These are phyloP conservation scores for Drosophila truncata DNA, from an alignment of 1,140 invertebrate genomes.

Conservation along the genomic window DNA sequence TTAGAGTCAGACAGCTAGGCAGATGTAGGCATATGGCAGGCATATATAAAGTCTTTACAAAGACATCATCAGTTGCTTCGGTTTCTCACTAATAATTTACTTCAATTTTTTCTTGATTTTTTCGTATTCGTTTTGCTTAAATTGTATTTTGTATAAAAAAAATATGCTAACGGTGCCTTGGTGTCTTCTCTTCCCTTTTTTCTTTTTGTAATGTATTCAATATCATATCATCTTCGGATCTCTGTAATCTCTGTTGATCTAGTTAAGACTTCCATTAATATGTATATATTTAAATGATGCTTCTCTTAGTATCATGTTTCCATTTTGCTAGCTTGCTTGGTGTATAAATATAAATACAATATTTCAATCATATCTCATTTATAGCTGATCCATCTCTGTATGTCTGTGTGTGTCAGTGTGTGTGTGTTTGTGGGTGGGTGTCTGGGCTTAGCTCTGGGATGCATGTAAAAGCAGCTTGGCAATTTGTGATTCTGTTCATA, in stretches of 20 bases:
- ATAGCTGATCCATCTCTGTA: slow-evolving; percentile 20
- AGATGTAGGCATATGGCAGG: slow-evolving; percentile 83
- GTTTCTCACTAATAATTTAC: slow-evolving; percentile 71
- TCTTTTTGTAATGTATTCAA: no score
- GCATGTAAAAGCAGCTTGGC: slow-evolving; percentile 63
- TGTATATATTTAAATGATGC: slow-evolving; percentile 66
- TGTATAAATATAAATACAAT: slow-evolving; percentile 78
- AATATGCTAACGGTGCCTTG: slow-evolving; percentile 79
- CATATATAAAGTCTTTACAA: slow-evolving; percentile 82
- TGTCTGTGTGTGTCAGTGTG: slow-evolving; percentile 9
- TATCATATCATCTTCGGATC: no score
- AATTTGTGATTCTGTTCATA: slow-evolving; percentile 39
- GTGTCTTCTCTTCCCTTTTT: slow-evolving; percentile 58
- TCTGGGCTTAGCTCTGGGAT: slow-evolving; percentile 36
- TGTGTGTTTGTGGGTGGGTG: slow-evolving; percentile 8
- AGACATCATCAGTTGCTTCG: slow-evolving; percentile 78
- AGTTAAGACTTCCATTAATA: slow-evolving; percentile 58
- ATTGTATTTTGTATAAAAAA: slow-evolving; percentile 79
- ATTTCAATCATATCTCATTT: slow-evolving; percentile 59
- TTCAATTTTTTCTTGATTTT: slow-evolving; percentile 53
- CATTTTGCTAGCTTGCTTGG: slow-evolving; percentile 52
- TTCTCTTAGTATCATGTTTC: slow-evolving; percentile 39
- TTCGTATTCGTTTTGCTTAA: slow-evolving; percentile 65
- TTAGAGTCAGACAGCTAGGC: slow-evolving; percentile 80
- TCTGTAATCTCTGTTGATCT: no score